Percentiles rank a stretch among this genome's conserved stretches.
phyloP scores from a whole-genome alignment of 1,140 invertebrate species.

The Pachyrhynchus sulphureomaculatus region DNA sequence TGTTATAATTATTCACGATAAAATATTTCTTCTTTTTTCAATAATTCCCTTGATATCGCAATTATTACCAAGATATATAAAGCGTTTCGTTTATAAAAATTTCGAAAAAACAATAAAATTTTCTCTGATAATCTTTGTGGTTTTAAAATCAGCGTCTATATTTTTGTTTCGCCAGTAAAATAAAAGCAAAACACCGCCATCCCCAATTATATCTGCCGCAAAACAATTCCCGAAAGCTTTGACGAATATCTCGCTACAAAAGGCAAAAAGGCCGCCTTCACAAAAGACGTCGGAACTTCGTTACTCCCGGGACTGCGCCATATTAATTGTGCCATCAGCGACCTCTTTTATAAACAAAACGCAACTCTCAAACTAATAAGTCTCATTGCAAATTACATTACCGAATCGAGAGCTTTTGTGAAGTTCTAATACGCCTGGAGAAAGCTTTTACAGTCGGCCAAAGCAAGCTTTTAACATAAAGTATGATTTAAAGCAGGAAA shows the following conservation, averaged over 20 bases:
- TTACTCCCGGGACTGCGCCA: conserved; percentile 7
- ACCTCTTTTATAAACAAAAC: conserved; percentile 45
- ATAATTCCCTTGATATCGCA: no score
- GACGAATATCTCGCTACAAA: background rate
- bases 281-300: conserved; percentile 14
- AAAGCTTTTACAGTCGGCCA: conserved; percentile 41
- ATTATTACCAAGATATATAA: no score
- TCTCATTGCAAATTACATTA: conserved; percentile 52
- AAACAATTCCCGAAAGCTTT: background rate
- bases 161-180: no score
- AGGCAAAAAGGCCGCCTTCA: background rate
- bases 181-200: background rate
- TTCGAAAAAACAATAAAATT: no score
- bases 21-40: no score
- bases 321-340: conserved; percentile 45
- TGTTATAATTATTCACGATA: no score
- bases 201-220: background rate
- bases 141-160: no score
- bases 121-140: no score
- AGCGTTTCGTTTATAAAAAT: no score
- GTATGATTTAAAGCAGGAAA: background rate
- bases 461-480: background rate
- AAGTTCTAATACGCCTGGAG: conserved; percentile 46
- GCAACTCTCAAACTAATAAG: conserved; percentile 49
- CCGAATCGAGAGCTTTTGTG: conserved; percentile 48